A percentile compares a stretch with the other conserved stretches of the same genome.
Conservation (phyloP, 2,113 vertebrate species). For the Nothobranchius kuhntae region DNA sequence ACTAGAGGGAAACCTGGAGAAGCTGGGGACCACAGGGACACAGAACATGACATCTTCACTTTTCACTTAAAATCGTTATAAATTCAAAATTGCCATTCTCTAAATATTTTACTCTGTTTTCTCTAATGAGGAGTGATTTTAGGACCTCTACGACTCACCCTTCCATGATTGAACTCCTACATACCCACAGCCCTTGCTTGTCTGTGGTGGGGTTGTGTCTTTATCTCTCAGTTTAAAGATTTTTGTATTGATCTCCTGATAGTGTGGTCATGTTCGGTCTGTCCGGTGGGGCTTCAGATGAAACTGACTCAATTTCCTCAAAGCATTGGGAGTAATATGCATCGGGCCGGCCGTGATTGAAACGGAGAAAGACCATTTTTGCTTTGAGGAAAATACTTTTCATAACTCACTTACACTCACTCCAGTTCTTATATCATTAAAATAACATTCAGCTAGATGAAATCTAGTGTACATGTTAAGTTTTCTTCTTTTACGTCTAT, state of each 20-base stretch:
- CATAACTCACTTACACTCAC: not conserved
- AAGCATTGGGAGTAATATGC: not conserved
- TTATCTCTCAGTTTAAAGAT: slow-evolving; percentile 1
- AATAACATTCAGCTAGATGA: no score
- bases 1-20: no score
- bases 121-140: not conserved
- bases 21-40: no score
- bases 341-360: no score
- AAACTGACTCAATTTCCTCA: not conserved
- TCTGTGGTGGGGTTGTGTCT: not conserved
- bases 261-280: not conserved
- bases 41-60: no score
- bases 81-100: rapidly evolving
- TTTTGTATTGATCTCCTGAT: slow-evolving; percentile 1
- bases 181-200: not conserved
- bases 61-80: not conserved
- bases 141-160: not conserved
- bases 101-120: not conserved
- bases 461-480: no score
- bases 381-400: not conserved
- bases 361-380: not conserved
- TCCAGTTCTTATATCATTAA: not conserved
- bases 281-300: slow-evolving; percentile 1
- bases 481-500: no score
- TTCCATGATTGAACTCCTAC: not conserved